phyloP scores from a whole-genome alignment of 2,113 vertebrate species.

The Datnioides undecimradiatus region DNA sequence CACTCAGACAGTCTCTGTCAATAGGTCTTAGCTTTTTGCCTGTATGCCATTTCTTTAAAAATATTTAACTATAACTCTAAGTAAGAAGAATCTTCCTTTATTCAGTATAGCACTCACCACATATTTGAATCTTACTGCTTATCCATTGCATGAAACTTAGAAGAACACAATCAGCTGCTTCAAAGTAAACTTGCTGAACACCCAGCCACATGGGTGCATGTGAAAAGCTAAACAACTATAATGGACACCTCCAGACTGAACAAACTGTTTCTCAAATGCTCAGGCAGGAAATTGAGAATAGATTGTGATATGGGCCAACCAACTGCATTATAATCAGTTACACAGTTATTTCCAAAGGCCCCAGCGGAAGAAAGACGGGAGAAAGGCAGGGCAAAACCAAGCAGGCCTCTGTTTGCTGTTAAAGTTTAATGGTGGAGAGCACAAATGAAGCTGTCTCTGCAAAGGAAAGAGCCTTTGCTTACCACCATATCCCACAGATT shows the following conservation, averaged over 20 bases:
- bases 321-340: too few relatives aligned
- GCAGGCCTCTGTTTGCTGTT: slow-evolving; percentile 22
- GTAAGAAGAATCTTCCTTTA: not conserved
- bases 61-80: not conserved
- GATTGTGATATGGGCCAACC: not conserved
- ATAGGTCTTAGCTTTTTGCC: not conserved
- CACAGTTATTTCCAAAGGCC: too few relatives aligned
- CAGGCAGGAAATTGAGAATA: not conserved
- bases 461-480: not conserved
- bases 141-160: not conserved
- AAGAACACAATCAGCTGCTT: not conserved
- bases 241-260: not conserved
- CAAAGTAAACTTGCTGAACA: not conserved
- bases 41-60: not conserved
- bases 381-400: too few relatives aligned
- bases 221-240: not conserved
- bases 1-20: not conserved
- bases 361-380: too few relatives aligned
- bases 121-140: not conserved
- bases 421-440: slow-evolving; percentile 21
- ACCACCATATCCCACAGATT: not conserved
- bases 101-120: not conserved
- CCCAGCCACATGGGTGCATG: not conserved
- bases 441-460: slow-evolving; percentile 10
- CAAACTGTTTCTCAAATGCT: slow-evolving; percentile 1